Conservation (phyloP, 1,140 invertebrate genomes). For the Drosophila gunungcola region DNA sequence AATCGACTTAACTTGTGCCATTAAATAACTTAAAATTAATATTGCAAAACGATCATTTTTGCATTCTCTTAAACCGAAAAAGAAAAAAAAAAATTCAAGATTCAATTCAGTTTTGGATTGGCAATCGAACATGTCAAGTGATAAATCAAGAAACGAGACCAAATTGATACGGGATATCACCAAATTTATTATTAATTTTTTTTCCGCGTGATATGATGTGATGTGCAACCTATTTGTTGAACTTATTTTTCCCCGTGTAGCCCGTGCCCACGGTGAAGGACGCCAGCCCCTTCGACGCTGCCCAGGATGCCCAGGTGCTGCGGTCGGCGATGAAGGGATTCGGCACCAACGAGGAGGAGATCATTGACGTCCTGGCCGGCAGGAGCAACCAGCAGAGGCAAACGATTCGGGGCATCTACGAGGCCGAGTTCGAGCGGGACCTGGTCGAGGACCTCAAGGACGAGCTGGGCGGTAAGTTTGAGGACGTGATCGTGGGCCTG, state of each 20-base stretch:
- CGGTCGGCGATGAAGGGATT: constrained; percentile 92
- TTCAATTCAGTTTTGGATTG: no score
- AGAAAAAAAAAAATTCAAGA: no score
- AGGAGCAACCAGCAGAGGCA: constrained; percentile 89
- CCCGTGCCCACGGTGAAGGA: constrained; percentile 88
- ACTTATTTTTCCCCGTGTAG: constrained; percentile 57
- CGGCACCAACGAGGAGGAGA: constrained; percentile 91
- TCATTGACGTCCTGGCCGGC: constrained; percentile 89
- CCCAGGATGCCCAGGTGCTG: constrained; percentile 89
- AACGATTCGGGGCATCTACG: constrained; percentile 89
- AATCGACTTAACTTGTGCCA: no score
- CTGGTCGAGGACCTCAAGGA: constrained; percentile 90
- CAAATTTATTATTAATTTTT: no score
- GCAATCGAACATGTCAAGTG: no score
- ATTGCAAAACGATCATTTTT: no score
- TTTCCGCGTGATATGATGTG: no score
- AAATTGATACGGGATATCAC: no score
- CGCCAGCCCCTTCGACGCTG: constrained; percentile 87
- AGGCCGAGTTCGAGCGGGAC: constrained; percentile 91
- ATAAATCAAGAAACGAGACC: no score
- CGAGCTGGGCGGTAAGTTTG: constrained; percentile 91
- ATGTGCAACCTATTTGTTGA: neutral
- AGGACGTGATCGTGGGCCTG: constrained; percentile 91
- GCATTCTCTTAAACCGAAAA: no score
- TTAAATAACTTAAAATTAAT: no score